Evolutionary conservation across 2,113 vertebrate species (phyloP).

Genomic region (Saguinus midas): DNA sequence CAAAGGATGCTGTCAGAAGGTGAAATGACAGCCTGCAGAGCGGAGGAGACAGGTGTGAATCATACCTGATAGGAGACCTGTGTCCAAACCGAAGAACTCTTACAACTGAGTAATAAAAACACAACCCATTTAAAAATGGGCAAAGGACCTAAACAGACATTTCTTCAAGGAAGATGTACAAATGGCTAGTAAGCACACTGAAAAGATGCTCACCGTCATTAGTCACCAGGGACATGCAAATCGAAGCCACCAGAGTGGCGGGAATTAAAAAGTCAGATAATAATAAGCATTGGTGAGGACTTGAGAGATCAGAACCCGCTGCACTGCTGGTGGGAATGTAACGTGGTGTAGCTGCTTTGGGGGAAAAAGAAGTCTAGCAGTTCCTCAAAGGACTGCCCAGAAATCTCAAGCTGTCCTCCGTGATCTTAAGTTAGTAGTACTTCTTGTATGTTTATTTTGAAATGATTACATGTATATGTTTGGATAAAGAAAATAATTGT

Average conservation of each 20-base stretch:
- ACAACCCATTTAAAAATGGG: neutral
- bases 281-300: neutral
- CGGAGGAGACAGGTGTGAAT: neutral
- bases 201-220: neutral
- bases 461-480: neutral
- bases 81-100: neutral
- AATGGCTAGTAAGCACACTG: neutral
- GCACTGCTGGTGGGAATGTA: neutral
- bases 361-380: neutral
- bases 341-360: no score
- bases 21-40: neutral
- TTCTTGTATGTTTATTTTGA: neutral
- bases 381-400: neutral
- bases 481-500: neutral
- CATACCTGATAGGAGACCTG: neutral
- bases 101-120: neutral
- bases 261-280: neutral
- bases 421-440: neutral
- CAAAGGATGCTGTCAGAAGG: neutral
- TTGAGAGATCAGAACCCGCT: no score
- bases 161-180: neutral
- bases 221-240: neutral
- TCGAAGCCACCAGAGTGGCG: neutral
- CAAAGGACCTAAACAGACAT: neutral
- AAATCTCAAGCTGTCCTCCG: neutral